phyloP scores from a whole-genome alignment of 2,888 invertebrate genomes.

The Palloptera scutellata region DNA sequence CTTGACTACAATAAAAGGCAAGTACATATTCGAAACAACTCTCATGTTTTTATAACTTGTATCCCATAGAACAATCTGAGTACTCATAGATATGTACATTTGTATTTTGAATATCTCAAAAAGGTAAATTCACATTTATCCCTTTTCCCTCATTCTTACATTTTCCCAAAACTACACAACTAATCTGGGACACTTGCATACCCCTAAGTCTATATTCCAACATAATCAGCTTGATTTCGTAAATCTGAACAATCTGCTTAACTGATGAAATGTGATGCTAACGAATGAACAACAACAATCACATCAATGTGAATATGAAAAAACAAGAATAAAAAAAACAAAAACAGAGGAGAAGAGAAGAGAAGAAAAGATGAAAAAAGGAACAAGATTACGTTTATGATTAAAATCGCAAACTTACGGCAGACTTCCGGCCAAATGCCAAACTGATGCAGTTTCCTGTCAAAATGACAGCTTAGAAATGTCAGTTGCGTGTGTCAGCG shows the following conservation, averaged over 20 bases:
- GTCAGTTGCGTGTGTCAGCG: slow-evolving; percentile 24
- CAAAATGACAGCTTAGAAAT: slow-evolving; percentile 29
- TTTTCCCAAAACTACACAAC: neutral
- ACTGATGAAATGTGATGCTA: slow-evolving; percentile 55
- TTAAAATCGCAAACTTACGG: slow-evolving; percentile 53
- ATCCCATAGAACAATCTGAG: too few relatives aligned
- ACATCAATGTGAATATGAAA: slow-evolving; percentile 27
- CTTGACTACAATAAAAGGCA: too few relatives aligned
- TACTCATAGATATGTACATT: too few relatives aligned
- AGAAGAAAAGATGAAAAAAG: neutral
- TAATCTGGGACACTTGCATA: slow-evolving; percentile 13
- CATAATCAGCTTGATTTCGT: slow-evolving; percentile 55
- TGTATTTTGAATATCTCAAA: too few relatives aligned
- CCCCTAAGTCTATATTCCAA: neutral
- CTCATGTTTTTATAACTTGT: too few relatives aligned
- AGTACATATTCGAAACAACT: too few relatives aligned
- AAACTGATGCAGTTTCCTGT: slow-evolving; percentile 12
- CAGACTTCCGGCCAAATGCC: slow-evolving; percentile 43
- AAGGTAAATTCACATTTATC: too few relatives aligned
- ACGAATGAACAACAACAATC: slow-evolving; percentile 12
- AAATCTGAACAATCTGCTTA: slow-evolving; percentile 58
- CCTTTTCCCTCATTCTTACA: too few relatives aligned
- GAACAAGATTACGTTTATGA: slow-evolving; percentile 36
- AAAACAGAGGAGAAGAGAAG: neutral
- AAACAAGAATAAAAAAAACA: slow-evolving; percentile 36